Evolutionary conservation across 1,140 invertebrate species (phyloP).

Genomic region (Parapsyche elsis): DNA sequence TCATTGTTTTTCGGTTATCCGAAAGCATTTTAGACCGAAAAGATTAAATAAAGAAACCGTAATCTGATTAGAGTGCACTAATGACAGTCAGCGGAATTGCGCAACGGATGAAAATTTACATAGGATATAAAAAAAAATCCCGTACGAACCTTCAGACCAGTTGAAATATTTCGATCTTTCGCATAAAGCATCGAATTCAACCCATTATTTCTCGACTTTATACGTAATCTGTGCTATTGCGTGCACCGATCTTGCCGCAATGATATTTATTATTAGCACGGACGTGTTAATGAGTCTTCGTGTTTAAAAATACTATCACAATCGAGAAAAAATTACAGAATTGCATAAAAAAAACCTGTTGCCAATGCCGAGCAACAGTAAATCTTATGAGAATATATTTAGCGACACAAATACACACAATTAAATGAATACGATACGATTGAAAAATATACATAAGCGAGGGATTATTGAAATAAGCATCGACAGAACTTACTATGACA

Average conservation of each 20-base stretch:
- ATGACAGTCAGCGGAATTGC: too few relatives aligned
- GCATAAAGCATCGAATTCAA: background rate
- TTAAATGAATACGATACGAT: too few relatives aligned
- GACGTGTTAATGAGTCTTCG: background rate
- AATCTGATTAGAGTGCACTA: too few relatives aligned
- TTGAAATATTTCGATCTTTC: background rate
- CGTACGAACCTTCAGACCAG: background rate
- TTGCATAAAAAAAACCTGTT: too few relatives aligned
- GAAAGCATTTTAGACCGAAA: background rate
- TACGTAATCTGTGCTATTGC: background rate
- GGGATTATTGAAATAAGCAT: too few relatives aligned
- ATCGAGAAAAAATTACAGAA: background rate
- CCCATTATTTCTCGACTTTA: background rate
- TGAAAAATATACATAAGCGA: too few relatives aligned
- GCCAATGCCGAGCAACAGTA: too few relatives aligned
- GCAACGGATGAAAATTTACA: background rate
- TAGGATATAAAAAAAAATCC: too few relatives aligned
- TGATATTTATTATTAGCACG: background rate
- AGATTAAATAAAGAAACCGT: too few relatives aligned
- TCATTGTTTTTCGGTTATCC: slow-evolving; percentile 22
- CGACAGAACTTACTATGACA: too few relatives aligned
- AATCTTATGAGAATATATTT: too few relatives aligned
- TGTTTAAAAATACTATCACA: background rate
- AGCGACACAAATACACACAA: too few relatives aligned
- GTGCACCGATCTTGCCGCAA: background rate